Conservation (phyloP, 2,888 invertebrate genomes). For the Tachina lurida region DNA sequence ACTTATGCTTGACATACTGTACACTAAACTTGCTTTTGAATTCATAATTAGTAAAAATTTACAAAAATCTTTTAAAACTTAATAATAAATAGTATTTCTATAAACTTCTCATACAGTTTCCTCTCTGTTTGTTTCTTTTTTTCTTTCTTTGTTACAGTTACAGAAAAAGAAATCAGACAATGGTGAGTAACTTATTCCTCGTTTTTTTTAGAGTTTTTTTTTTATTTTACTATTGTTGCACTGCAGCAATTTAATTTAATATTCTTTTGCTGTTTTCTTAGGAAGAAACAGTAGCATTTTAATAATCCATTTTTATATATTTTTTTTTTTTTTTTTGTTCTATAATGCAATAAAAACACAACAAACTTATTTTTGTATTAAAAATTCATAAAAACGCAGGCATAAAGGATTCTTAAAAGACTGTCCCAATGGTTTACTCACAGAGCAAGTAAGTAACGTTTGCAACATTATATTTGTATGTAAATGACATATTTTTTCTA, state of each 20-base stretch:
- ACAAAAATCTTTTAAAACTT: too few species aligned
- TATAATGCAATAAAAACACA: constrained; percentile 31
- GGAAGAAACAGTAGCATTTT: constrained; percentile 26
- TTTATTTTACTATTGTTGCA: neutral
- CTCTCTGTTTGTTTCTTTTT: constrained; percentile 64
- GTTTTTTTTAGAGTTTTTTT: neutral
- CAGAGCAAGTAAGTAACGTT: constrained; percentile 90
- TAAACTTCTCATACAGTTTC: constrained; percentile 1
- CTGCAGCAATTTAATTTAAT: constrained; percentile 33
- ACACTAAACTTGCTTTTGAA: too few species aligned
- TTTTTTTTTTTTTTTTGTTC: neutral
- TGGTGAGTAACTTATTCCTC: constrained; percentile 76
- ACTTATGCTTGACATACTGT: too few species aligned
- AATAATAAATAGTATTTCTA: neutral
- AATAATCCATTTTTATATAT: constrained; percentile 41
- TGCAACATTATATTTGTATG: neutral
- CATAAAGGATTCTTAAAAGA: constrained; percentile 98
- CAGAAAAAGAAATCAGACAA: constrained; percentile 81
- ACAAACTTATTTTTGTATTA: constrained; percentile 42
- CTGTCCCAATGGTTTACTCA: constrained; percentile 97
- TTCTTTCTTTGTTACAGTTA: constrained; percentile 74
- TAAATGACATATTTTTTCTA: neutral
- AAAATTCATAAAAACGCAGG: constrained; percentile 84
- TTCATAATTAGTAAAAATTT: too few species aligned
- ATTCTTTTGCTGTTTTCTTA: constrained; percentile 41